phyloP scores from a whole-genome alignment of 1,140 invertebrate species.

The Philopotamus ludificatus region DNA sequence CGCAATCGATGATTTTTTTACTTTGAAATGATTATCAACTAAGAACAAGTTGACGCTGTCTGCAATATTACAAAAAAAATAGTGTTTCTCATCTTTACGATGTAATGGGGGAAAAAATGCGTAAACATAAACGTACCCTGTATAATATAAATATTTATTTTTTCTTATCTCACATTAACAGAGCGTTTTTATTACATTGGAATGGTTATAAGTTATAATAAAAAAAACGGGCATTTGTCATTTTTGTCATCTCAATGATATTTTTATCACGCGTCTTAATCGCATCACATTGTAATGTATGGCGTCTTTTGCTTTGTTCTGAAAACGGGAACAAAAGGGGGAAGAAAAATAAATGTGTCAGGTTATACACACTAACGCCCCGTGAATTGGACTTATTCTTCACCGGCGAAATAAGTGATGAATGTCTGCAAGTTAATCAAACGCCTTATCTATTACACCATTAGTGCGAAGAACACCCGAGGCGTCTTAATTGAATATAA shows the following conservation, averaged over 20 bases:
- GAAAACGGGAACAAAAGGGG: neutral
- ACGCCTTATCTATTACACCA: neutral
- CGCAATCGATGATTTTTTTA: no score
- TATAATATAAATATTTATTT: no score
- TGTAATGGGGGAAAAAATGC: no score
- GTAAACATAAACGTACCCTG: no score
- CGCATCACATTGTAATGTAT: neutral
- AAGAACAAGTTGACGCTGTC: no score
- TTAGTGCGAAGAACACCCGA: neutral
- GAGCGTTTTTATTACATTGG: no score
- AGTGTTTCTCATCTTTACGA: no score
- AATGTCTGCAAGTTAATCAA: neutral
- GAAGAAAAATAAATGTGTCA: neutral
- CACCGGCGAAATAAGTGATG: neutral
- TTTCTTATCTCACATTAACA: no score
- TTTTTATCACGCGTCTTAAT: neutral
- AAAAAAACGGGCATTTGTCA: no score
- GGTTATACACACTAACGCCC: neutral
- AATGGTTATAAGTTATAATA: no score
- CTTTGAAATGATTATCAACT: no score
- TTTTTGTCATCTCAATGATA: neutral
- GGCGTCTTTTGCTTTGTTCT: neutral
- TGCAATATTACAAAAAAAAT: no score
- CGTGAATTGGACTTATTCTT: neutral
- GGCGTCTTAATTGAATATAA: neutral